These are phyloP conservation scores for Berghia stephanieae DNA, from an alignment of 1,140 invertebrate genomes.

Conservation along the genomic window DNA sequence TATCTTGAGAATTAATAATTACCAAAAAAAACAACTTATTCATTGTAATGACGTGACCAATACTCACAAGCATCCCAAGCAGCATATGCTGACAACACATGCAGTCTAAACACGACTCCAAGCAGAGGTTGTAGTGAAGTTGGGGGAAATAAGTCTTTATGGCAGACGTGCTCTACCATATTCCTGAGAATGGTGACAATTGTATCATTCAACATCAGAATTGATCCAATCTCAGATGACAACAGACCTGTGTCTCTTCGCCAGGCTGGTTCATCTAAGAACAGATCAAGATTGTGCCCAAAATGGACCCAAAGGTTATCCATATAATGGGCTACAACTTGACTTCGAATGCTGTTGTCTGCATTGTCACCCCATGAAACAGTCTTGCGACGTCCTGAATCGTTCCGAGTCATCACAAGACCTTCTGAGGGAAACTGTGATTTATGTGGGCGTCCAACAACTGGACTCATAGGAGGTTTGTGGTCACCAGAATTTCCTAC, in stretches of 20 bases:
- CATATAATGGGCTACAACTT: conserved; percentile 58
- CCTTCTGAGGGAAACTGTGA: conserved; percentile 44
- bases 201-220: conserved; percentile 52
- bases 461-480: conserved; percentile 35
- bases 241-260: conserved; percentile 42
- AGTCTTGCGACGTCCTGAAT: conserved; percentile 56
- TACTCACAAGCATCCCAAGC: conserved; percentile 62
- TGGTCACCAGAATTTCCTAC: conserved; percentile 25
- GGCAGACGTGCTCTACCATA: conserved; percentile 61
- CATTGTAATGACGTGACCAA: no score
- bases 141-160: conserved; percentile 60
- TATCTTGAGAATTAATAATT: neutral
- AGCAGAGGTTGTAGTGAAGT: conserved; percentile 51
- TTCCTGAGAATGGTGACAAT: conserved; percentile 54
- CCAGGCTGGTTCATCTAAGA: conserved; percentile 60
- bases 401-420: conserved; percentile 52
- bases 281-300: conserved; percentile 54
- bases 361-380: conserved; percentile 65
- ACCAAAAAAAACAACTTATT: conserved; percentile 38
- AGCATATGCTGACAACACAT: conserved; percentile 50
- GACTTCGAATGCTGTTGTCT: conserved; percentile 55
- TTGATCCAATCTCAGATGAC: conserved; percentile 51
- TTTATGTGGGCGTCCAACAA: conserved; percentile 44
- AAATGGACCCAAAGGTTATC: conserved; percentile 61
- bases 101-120: conserved; percentile 49